A percentile compares a stretch with the other conserved stretches of the same genome.
phyloP scores from a whole-genome alignment of 2,888 invertebrate genomes.

The Tigriopus californicus region DNA sequence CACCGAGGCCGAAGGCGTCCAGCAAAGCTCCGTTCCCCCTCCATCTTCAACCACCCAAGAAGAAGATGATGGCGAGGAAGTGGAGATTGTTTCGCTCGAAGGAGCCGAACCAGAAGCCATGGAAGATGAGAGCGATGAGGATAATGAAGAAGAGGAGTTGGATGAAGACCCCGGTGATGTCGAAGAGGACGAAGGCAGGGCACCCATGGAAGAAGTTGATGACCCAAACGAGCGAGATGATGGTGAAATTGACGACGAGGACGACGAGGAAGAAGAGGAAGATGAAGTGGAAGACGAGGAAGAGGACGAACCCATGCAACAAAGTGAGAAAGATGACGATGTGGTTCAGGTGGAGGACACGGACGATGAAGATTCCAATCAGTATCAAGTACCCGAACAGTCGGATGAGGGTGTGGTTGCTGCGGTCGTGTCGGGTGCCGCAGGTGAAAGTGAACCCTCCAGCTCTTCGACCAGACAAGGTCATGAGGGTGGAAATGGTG shows the following conservation, averaged over 20 bases:
- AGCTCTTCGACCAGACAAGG: neutral
- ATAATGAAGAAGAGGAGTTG: slow-evolving; percentile 17
- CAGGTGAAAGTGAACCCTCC: neutral
- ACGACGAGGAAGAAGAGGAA: slow-evolving; percentile 28
- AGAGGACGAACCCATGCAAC: slow-evolving; percentile 34
- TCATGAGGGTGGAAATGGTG: neutral
- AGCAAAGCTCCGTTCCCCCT: neutral
- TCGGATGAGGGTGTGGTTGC: slow-evolving; percentile 5
- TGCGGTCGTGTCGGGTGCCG: neutral
- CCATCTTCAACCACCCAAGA: slow-evolving; percentile 4
- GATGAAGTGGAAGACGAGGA: slow-evolving; percentile 26
- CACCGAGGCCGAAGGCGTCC: neutral
- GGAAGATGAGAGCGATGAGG: slow-evolving; percentile 17
- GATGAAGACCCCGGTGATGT: slow-evolving; percentile 17
- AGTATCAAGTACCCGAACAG: slow-evolving; percentile 1
- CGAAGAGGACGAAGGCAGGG: slow-evolving; percentile 21
- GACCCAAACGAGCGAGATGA: slow-evolving; percentile 20
- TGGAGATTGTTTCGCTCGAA: slow-evolving; percentile 17
- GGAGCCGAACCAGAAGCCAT: slow-evolving; percentile 21
- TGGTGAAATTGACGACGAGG: slow-evolving; percentile 26
- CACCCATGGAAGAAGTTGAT: slow-evolving; percentile 19
- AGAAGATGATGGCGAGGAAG: slow-evolving; percentile 1
- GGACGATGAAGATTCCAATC: slow-evolving; percentile 17
- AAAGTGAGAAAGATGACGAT: slow-evolving; percentile 32
- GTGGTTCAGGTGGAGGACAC: slow-evolving; percentile 20